Conservation (phyloP, 2,797 vertebrate genomes). For the Sparidentex hasta region DNA sequence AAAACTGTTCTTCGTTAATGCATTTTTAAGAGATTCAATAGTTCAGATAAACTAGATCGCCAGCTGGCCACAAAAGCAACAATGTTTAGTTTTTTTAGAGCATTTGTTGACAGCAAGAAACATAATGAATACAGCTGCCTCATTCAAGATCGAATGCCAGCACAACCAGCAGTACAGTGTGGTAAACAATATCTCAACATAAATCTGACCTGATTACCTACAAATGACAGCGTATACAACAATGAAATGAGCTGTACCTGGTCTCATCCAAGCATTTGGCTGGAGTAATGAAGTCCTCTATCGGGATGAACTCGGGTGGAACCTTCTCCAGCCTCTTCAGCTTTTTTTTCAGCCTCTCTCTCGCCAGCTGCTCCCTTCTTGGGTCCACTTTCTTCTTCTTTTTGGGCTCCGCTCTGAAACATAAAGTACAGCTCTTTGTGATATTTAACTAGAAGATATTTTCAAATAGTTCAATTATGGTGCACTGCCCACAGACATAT, state of each 20-base stretch:
- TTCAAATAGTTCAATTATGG: neutral
- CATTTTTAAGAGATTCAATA: too few species aligned
- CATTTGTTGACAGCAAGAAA: too few species aligned
- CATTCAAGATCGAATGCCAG: too few species aligned
- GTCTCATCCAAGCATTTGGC: constrained; percentile 86
- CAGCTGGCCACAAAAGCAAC: too few species aligned
- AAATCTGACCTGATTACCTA: neutral
- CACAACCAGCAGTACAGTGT: too few species aligned
- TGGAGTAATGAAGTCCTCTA: constrained; percentile 92
- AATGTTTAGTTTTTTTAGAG: too few species aligned
- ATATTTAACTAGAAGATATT: neutral
- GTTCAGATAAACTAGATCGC: too few species aligned
- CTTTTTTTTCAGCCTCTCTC: constrained; percentile 92
- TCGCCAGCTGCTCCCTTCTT: constrained; percentile 87
- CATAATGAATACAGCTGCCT: too few species aligned
- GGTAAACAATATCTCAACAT: neutral
- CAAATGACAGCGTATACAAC: neutral
- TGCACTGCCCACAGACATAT: neutral
- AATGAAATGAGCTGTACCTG: constrained; percentile 80
- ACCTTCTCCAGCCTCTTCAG: constrained; percentile 92
- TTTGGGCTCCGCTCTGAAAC: constrained; percentile 90
- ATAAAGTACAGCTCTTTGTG: constrained; percentile 34
- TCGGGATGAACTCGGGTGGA: constrained; percentile 91
- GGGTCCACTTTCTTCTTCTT: constrained; percentile 96
- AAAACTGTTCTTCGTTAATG: too few species aligned